phyloP scores from a whole-genome alignment of 2,113 vertebrate species.

The Melanerpes aurifrons region DNA sequence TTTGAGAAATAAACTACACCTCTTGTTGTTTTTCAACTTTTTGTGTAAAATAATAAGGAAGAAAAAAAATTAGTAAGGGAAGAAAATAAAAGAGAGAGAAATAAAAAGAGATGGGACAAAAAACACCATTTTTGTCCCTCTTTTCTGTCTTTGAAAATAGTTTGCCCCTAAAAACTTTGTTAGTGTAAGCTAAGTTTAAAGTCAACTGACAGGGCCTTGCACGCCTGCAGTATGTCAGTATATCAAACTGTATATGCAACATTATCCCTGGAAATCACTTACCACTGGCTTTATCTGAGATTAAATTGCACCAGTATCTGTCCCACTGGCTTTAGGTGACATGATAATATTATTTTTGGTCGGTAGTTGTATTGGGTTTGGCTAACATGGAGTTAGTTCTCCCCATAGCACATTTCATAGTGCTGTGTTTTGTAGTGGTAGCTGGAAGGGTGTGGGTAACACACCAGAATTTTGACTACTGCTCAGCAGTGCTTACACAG shows the following conservation, averaged over 20 bases:
- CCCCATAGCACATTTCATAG: no score
- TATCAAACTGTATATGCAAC: background rate
- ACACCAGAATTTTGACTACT: no score
- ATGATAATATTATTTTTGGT: background rate
- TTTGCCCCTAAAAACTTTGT: background rate
- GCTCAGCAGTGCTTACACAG: no score
- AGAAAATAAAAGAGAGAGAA: background rate
- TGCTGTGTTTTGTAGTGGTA: no score
- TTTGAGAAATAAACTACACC: background rate
- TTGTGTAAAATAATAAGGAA: background rate
- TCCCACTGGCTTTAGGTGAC: background rate
- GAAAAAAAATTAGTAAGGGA: background rate
- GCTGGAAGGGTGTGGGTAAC: no score
- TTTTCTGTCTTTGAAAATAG: background rate
- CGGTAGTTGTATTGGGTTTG: background rate
- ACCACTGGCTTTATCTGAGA: background rate
- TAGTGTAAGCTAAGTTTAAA: background rate
- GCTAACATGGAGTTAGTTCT: no score
- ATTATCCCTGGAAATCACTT: background rate
- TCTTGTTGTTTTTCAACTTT: fast-evolving
- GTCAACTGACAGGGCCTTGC: background rate
- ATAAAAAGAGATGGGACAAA: no score
- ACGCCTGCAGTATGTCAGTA: background rate
- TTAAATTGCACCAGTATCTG: background rate
- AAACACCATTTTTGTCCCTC: fast-evolving